Evolutionary conservation across 1,140 invertebrate species (phyloP), one percentile per base, ranked within the genome.

Genomic region (Zaprionus vittiger): DNA sequence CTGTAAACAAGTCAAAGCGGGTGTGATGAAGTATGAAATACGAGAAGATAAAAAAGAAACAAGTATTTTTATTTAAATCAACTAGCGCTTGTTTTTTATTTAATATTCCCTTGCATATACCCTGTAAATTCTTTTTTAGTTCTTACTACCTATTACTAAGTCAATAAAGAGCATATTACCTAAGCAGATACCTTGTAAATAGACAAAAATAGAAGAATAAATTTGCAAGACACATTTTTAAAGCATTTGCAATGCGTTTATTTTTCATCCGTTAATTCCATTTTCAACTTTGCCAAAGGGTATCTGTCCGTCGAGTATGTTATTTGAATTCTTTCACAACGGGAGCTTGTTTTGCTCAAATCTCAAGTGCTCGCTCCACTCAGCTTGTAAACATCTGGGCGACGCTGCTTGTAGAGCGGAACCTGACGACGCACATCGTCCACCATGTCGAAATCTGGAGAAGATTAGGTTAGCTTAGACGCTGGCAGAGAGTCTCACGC

Each of bases 401-500:
- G 95, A 78, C 96, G 94, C 93, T 98, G 98, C 37, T 92, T 92
- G 63, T 93, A 94, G 28, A 97, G 95, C 12, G 98, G 97, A 85
- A 99, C 97, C 93, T 97, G 96, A 37, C 94, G 93, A 73, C 97
- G 94, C 1, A 98, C 95, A 89, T 97, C 95, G 47, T 97, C 94
- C 31, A 97, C 94, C 71, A 95, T 93, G 24, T 93, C 93, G 56
- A 97, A 92, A 94, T 98, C 97, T 97, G 91, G 76, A 94, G 93
- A 78, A 77, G 77, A 81, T 47, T 73, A 41, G 44, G 52, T 22
- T 3, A 62, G 38, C 37, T 11, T 12, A 17, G 41, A 24, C n/a
- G 24, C 22, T 12, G 26, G 14, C 14, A 28, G 12, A 44, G 14
- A 5, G 12, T 3, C 5, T 5, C 15, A 15, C 14, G 20, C 38